Base-by-base conservation (phyloP, 2,113 vertebrate genomes). In the Scophthalmus maximus region DNA sequence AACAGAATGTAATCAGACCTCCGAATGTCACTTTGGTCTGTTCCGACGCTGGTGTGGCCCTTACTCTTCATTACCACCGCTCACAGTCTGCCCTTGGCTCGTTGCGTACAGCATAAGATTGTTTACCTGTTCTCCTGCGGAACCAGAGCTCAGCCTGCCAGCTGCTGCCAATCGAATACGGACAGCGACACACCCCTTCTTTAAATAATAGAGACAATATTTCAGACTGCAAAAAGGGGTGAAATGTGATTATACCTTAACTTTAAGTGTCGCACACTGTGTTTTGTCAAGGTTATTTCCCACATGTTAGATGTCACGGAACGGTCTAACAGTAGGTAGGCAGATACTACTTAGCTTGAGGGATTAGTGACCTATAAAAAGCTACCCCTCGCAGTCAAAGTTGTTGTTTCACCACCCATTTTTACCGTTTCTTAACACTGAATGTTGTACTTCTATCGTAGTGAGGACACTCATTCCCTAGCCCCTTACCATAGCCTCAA, bases 321-420 rank as follows among this genome's bases (percentile, higher is more conserved):
- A 23, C n/a, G 40, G 68, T 67, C 69, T 70, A n/a, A 46, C 23
- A 57, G 26, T 27, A 47, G 18, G n/a, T 47, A 30, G 44, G 34
- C 50, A 50, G 18, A 51, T 56, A 64, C 17, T 52, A 36, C 22
- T 56, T 51, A 72, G 40, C 51, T 60, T 67, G 52, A 68, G 22
- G 22, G 71, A 69, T 63, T 26, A 15, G 8, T 77, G 30, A 63
- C 60, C 42, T 52, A 68, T 73, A 47, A 72, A 66, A 76, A n/a
- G n/a, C n/a, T n/a, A n/a, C n/a, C n/a, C n/a, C n/a, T n/a, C n/a
- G n/a, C n/a, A n/a, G n/a, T n/a, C n/a, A n/a, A n/a, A n/a, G n/a
- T n/a, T n/a, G n/a, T n/a, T n/a, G n/a, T n/a, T n/a, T n/a, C n/a
- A n/a, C n/a, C n/a, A n/a, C n/a, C n/a, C n/a, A n/a, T n/a, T n/a